Conservation (phyloP, 1,140 invertebrate genomes). For the Tyrophagus putrescentiae region DNA sequence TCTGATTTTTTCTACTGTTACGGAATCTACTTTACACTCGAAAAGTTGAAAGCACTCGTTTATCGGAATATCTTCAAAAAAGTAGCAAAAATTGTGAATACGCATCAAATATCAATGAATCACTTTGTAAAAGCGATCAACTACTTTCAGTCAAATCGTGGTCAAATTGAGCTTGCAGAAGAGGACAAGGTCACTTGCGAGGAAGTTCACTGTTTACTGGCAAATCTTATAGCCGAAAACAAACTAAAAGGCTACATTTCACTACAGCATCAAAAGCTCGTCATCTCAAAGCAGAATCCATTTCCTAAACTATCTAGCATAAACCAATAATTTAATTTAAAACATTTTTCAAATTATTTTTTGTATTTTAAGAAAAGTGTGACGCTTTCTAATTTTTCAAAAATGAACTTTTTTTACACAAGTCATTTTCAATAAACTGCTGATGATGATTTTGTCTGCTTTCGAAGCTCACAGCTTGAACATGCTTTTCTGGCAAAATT, state of each 20-base stretch:
- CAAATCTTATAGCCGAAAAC: constrained; percentile 81
- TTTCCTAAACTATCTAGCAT: constrained; percentile 49
- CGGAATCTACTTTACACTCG: constrained; percentile 89
- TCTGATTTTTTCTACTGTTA: constrained; percentile 84
- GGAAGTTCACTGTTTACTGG: constrained; percentile 87
- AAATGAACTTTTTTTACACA: too few relatives aligned
- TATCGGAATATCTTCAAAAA: constrained; percentile 94
- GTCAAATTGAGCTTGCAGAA: constrained; percentile 32
- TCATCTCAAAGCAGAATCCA: constrained; percentile 90
- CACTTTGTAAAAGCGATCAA: constrained; percentile 63
- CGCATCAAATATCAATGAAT: constrained; percentile 75
- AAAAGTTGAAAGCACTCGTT: constrained; percentile 85
- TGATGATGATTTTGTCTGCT: too few relatives aligned
- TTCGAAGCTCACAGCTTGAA: too few relatives aligned
- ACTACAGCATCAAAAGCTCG: constrained; percentile 86
- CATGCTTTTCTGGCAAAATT: too few relatives aligned
- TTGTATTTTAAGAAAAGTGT: too few relatives aligned
- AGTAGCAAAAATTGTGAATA: constrained; percentile 70
- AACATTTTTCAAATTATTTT: too few relatives aligned
- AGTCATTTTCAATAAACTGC: too few relatives aligned
- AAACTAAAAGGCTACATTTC: constrained; percentile 84
- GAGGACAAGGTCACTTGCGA: constrained; percentile 74
- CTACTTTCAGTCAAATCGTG: constrained; percentile 36
- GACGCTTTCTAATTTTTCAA: too few relatives aligned
- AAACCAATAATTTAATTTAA: constrained; percentile 1